Evolutionary conservation across 2,113 vertebrate genomes (phyloP).

Genomic region (Cyrtonyx montezumae): DNA sequence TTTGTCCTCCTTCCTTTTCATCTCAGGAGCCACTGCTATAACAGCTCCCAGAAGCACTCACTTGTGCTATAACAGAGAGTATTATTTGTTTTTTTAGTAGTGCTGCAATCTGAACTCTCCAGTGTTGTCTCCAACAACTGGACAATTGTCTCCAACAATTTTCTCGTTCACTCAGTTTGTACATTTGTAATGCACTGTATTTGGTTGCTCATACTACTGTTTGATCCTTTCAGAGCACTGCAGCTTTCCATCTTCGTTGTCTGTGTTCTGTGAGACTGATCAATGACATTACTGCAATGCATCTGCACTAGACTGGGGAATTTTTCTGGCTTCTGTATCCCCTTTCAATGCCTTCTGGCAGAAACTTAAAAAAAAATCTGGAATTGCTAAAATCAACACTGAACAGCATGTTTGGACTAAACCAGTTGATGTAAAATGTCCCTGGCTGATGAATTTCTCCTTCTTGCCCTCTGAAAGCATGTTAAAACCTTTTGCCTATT

Average conservation of each 20-base stretch:
- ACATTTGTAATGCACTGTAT: not conserved
- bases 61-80: not conserved
- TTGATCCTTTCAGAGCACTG: not conserved
- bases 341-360: not conserved
- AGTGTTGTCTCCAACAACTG: not conserved
- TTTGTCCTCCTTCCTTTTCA: not conserved
- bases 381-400: not conserved
- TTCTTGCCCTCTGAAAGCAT: not conserved
- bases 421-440: not conserved
- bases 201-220: not conserved
- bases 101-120: not conserved
- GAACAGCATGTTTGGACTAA: not conserved
- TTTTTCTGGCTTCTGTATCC: not conserved
- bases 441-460: not conserved
- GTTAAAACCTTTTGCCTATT: not conserved
- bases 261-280: not conserved
- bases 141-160: not conserved
- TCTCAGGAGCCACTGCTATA: not conserved
- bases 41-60: not conserved
- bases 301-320: not conserved
- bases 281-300: not conserved
- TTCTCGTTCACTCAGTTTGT: not conserved
- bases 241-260: not conserved
- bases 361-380: not conserved
- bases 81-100: not conserved